Conservation (phyloP, 2,113 vertebrate species). For the Petroica traversi region DNA sequence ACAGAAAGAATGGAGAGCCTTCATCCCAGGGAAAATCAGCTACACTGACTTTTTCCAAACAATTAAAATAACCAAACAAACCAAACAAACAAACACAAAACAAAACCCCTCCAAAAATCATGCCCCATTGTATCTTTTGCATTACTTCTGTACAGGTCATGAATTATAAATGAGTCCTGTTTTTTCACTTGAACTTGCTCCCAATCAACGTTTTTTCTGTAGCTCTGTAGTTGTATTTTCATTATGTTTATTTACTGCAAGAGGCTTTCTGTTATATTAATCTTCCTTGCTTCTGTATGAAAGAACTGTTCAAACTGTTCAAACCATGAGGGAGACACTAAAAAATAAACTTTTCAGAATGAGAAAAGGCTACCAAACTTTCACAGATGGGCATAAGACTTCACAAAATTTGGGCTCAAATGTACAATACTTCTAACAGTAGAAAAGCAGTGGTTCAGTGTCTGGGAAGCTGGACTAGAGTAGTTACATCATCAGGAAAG, state of each 20-base stretch:
- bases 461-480: not conserved
- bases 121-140: not conserved
- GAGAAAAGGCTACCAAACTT: not conserved
- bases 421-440: not conserved
- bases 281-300: not conserved
- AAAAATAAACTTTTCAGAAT: not conserved
- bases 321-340: not conserved
- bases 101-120: not conserved
- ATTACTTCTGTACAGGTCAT: not conserved
- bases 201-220: not conserved
- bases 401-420: not conserved
- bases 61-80: no score
- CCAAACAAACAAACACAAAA: not conserved
- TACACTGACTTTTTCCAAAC: no score
- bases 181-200: not conserved
- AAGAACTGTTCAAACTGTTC: not conserved
- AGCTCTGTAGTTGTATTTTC: not conserved
- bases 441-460: not conserved
- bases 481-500: not conserved
- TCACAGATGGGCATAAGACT: fast-evolving
- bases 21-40: not conserved
- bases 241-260: not conserved
- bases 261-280: not conserved
- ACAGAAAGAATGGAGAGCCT: not conserved
- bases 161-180: not conserved